These are phyloP conservation scores for Eueides isabella DNA, from an alignment of 1,140 invertebrate genomes.

Conservation along the genomic window DNA sequence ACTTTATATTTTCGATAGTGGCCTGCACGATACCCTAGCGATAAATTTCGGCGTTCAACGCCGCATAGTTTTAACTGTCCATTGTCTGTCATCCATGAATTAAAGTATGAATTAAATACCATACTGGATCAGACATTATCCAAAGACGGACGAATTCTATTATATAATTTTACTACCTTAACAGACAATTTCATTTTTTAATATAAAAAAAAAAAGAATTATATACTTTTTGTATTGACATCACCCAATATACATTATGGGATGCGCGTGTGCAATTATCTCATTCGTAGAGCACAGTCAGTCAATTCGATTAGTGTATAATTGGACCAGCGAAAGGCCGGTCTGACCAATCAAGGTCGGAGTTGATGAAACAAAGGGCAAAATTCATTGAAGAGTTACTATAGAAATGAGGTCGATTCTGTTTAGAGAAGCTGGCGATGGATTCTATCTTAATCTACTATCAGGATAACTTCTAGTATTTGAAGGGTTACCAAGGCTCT, in stretches of 20 bases:
- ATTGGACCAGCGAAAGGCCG: constrained; percentile 68
- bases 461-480: not conserved
- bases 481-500: constrained; percentile 22
- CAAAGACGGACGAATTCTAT: too few relatives aligned
- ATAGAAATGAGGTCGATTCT: not conserved
- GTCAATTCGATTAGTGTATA: constrained; percentile 77
- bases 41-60: too few relatives aligned
- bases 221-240: constrained; percentile 24
- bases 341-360: constrained; percentile 47
- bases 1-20: too few relatives aligned
- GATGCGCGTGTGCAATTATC: constrained; percentile 76
- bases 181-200: too few relatives aligned
- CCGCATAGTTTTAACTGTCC: too few relatives aligned
- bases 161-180: too few relatives aligned
- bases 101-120: too few relatives aligned
- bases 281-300: constrained; percentile 67
- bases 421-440: constrained; percentile 22
- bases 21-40: too few relatives aligned
- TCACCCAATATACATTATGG: constrained; percentile 58
- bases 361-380: constrained; percentile 29
- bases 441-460: not conserved
- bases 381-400: constrained; percentile 34
- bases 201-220: too few relatives aligned
- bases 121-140: too few relatives aligned
- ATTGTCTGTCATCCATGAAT: too few relatives aligned